These are phyloP conservation scores for Ochropleura leucogaster DNA, from an alignment of 2,888 invertebrate species.

Conservation along the genomic window DNA sequence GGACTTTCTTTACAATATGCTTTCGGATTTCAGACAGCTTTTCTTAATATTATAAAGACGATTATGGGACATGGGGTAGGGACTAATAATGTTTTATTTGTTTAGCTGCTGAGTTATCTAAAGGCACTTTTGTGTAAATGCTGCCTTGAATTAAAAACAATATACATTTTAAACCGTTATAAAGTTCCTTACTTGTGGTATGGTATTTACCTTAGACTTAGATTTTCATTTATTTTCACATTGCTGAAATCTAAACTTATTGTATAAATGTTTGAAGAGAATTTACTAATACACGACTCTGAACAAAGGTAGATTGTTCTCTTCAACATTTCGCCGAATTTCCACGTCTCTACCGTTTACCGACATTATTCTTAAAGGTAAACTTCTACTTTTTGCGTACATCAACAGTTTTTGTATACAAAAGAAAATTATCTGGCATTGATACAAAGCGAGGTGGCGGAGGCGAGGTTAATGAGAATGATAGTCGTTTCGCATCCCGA, in stretches of 20 bases:
- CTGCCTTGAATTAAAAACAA: neutral
- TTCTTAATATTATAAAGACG: constrained; percentile 23
- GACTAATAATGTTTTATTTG: neutral
- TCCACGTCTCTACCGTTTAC: constrained; percentile 6
- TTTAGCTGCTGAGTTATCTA: neutral
- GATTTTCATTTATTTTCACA: neutral
- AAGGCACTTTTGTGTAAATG: neutral
- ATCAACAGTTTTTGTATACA: constrained; percentile 64
- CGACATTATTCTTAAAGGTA: constrained; percentile 12
- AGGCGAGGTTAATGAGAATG: constrained; percentile 87
- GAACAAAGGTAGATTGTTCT: neutral
- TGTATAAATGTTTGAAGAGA: neutral
- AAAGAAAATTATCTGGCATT: constrained; percentile 77
- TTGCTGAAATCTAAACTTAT: neutral
- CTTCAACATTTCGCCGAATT: constrained; percentile 13
- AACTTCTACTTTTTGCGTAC: constrained; percentile 41
- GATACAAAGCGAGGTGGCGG: constrained; percentile 78
- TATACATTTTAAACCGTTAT: neutral
- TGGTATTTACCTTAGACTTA: neutral
- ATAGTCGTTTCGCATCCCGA: constrained; percentile 83
- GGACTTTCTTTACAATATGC: constrained; percentile 32
- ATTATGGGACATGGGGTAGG: constrained; percentile 14
- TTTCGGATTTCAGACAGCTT: constrained; percentile 37
- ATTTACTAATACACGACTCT: neutral
- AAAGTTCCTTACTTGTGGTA: neutral